Percentiles rank a stretch among this genome's conserved stretches.
These are phyloP conservation scores for Edolisoma coerulescens DNA, from an alignment of 2,113 vertebrate species.

Conservation along the genomic window DNA sequence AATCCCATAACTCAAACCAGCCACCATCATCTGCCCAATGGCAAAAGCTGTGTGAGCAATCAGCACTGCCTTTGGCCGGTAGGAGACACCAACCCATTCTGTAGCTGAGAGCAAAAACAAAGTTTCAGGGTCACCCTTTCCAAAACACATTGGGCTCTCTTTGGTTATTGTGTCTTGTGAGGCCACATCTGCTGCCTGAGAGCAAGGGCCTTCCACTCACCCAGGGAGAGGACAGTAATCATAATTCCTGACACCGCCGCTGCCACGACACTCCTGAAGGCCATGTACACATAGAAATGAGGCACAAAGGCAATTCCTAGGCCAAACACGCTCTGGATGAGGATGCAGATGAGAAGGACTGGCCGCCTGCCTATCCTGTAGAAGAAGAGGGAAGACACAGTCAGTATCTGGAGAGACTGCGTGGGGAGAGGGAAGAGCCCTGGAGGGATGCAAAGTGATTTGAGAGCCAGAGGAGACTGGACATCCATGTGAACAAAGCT, in stretches of 20 bases:
- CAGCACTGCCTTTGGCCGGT: constrained; percentile 70
- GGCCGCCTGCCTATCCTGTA: constrained; percentile 81
- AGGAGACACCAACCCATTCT: constrained; percentile 81
- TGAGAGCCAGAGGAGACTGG: background rate
- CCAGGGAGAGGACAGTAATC: constrained; percentile 65
- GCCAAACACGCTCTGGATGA: constrained; percentile 66
- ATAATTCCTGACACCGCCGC: constrained; percentile 61
- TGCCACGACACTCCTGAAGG: constrained; percentile 73
- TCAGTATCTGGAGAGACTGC: background rate
- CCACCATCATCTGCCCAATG: constrained; percentile 70
- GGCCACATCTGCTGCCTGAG: background rate
- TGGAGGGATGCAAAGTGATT: background rate
- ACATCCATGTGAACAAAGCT: background rate
- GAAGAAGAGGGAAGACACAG: background rate
- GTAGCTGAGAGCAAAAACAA: constrained; percentile 56
- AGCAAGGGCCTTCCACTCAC: constrained; percentile 47
- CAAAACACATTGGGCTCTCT: rapidly evolving
- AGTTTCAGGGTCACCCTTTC: background rate
- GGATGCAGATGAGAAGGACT: constrained; percentile 69
- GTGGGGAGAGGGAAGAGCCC: background rate
- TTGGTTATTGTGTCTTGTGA: background rate
- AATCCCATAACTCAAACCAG: constrained; percentile 78
- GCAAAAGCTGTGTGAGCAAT: constrained; percentile 62
- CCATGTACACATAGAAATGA: constrained; percentile 78
- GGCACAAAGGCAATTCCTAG: constrained; percentile 73